Evolutionary conservation across 1,140 invertebrate genomes (phyloP), one percentile per base, ranked within the genome.

Genomic region (Brevipalpus yothersi): DNA sequence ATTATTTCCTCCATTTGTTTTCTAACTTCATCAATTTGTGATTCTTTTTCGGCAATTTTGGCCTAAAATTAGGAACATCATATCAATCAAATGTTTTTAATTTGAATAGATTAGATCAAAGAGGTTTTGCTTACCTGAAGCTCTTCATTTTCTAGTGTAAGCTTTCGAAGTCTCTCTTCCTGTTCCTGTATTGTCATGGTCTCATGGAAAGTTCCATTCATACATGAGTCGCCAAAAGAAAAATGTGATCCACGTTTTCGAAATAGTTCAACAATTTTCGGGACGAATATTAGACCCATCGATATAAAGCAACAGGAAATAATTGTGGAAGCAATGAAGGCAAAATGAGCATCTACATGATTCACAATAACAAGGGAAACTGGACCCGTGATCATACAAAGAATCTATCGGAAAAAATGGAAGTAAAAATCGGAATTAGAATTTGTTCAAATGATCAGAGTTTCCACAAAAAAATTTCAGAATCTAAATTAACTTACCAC

Each of bases 291-390:
- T 57, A 97, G 79, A 41, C 89, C 86, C 87, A 95, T 93, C 64
- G 90, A 92, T 15, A 96, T 78, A 73, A 94, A 93, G 72, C 87
- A 92, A 72, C 90, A 93, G 72, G 95, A 91, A 57, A 94, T 86
- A 62, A 95, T 90, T 31, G 91, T 86, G 53, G 95, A 74, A 2
- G 90, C 82, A 31, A 95, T 85, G 72, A 99, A 98, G 15, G 87
- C 87, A 72, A 92, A 99, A 63, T 86, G 87, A 12, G 93, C 91
- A 72, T 98, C 89, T 70, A 95, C 89, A 69, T 97, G 92, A 63
- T 85, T 87, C 58, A 85, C 83, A 63, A 98, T 95, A 15, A 68
- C 89, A 75, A 97, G 80, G 12, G 87, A 89, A 43, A 98, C 92
- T 0, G 93, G 93, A 13, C 86, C 91, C 11, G 92, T 96, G 68